Evolutionary conservation across 2,113 vertebrate species (phyloP).

Genomic region (Macroglossus sobrinus): DNA sequence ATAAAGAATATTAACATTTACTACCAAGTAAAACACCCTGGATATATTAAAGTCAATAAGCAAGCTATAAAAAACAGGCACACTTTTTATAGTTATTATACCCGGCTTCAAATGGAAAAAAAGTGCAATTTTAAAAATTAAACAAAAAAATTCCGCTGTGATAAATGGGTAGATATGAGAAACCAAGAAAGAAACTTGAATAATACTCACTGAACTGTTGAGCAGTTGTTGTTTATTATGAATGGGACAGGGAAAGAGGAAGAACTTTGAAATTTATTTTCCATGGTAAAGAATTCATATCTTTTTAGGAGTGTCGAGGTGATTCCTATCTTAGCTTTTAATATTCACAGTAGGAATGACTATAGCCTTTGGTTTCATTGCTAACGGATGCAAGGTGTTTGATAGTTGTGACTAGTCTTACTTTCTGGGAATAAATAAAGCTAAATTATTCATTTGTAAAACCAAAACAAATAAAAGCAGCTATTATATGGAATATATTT

Average conservation of each 20-base stretch:
- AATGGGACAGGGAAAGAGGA: neutral
- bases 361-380: neutral
- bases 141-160: neutral
- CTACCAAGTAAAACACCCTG: neutral
- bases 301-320: neutral
- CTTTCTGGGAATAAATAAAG: neutral
- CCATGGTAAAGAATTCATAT: neutral
- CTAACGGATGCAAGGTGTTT: neutral
- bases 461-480: neutral
- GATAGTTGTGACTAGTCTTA: neutral
- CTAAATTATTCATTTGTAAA: slow-evolving; percentile 1
- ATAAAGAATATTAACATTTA: neutral
- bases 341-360: neutral
- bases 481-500: neutral
- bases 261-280: neutral
- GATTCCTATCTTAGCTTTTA: neutral
- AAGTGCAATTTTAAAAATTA: neutral
- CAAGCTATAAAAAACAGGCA: neutral
- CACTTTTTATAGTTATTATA: neutral
- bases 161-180: neutral
- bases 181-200: neutral
- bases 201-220: neutral
- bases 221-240: neutral
- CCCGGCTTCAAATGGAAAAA: neutral
- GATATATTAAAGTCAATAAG: neutral